phyloP scores from a whole-genome alignment of 2,888 invertebrate species.

The Thymelicus lineola region DNA sequence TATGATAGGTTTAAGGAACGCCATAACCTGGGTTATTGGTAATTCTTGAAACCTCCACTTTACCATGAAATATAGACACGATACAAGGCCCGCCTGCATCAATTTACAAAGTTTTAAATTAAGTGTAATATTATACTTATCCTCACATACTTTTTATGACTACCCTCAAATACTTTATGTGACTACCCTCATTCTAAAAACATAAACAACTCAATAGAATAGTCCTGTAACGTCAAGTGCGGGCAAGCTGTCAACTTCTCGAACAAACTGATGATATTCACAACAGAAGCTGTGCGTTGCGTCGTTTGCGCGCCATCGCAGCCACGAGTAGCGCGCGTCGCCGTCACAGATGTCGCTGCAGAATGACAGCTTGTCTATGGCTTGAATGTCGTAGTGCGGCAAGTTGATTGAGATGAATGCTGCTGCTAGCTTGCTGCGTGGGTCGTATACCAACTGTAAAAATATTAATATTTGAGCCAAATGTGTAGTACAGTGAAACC shows the following conservation, averaged over 20 bases:
- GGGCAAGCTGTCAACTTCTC: slow-evolving; percentile 52
- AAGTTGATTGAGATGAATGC: slow-evolving; percentile 73
- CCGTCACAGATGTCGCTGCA: slow-evolving; percentile 65
- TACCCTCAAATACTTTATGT: not conserved
- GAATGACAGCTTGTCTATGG: slow-evolving; percentile 54
- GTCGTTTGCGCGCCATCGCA: slow-evolving; percentile 68
- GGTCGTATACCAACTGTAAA: slow-evolving; percentile 69
- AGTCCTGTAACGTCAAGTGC: slow-evolving; percentile 50
- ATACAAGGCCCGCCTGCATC: too few relatives aligned
- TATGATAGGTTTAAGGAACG: too few relatives aligned
- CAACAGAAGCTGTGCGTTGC: slow-evolving; percentile 75
- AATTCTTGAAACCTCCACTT: too few relatives aligned
- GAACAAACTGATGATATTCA: slow-evolving; percentile 59
- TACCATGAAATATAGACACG: too few relatives aligned
- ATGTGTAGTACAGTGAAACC: too few relatives aligned
- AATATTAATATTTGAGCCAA: too few relatives aligned
- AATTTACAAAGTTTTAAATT: too few relatives aligned
- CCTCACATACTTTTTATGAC: too few relatives aligned
- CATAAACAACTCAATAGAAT: slow-evolving; percentile 43
- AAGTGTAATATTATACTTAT: too few relatives aligned
- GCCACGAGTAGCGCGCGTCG: slow-evolving; percentile 59
- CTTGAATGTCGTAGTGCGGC: slow-evolving; percentile 59
- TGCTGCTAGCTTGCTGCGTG: slow-evolving; percentile 53
- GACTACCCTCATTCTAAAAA: not conserved
- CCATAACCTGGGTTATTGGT: too few relatives aligned